These are phyloP conservation scores for Oscheius sp. DNA, from an alignment of 2,888 invertebrate genomes.

Conservation along the genomic window DNA sequence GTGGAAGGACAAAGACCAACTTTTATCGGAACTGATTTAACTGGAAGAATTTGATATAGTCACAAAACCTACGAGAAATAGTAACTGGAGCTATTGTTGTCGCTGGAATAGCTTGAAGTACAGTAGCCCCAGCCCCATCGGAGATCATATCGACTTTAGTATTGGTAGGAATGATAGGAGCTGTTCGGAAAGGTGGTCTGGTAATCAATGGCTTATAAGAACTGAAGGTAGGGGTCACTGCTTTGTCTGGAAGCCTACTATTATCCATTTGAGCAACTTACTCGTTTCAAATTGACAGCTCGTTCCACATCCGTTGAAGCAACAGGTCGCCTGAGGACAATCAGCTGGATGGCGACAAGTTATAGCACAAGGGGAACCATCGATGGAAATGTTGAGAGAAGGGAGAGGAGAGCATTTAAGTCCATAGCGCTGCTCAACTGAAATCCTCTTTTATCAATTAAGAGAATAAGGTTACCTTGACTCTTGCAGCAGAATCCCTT, in stretches of 20 bases:
- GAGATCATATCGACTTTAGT: not conserved
- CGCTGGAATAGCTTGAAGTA: not conserved
- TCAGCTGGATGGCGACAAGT: slow-evolving; percentile 46
- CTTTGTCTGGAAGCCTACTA: too few relatives aligned
- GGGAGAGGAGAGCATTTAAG: slow-evolving; percentile 38
- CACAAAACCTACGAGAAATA: not conserved
- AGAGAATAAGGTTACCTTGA: not conserved
- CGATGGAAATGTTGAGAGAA: slow-evolving; percentile 37
- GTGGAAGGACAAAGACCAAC: slow-evolving; percentile 43
- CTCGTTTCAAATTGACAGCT: slow-evolving; percentile 52
- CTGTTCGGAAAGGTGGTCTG: not conserved
- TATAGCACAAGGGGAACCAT: slow-evolving; percentile 49
- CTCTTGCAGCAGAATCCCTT: slow-evolving; percentile 62
- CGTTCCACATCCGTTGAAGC: slow-evolving; percentile 64
- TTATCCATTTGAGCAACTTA: too few relatives aligned
- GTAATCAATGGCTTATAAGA: not conserved
- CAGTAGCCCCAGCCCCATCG: not conserved
- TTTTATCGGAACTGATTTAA: slow-evolving; percentile 27
- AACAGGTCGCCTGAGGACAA: slow-evolving; percentile 55
- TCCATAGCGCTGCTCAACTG: not conserved
- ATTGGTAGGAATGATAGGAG: not conserved
- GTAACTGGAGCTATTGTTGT: not conserved
- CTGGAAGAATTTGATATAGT: slow-evolving; percentile 1
- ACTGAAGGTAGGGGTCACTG: not conserved
- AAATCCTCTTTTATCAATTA: not conserved